phyloP scores from a whole-genome alignment of 2,888 invertebrate genomes.

The Carterocephalus palaemon region DNA sequence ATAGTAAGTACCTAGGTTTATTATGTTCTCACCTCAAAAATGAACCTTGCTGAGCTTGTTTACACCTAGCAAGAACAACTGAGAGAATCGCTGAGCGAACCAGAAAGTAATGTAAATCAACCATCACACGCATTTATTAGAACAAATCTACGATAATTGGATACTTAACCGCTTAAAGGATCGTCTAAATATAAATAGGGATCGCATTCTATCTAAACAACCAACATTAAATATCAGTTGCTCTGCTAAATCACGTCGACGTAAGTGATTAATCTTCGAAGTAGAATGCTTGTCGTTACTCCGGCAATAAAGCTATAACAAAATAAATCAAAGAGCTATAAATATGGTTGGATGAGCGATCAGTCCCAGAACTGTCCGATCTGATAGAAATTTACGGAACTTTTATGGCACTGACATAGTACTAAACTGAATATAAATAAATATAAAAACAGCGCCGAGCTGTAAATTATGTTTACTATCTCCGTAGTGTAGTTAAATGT shows the following conservation, averaged over 20 bases:
- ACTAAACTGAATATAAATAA: slow-evolving; percentile 63
- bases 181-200: slow-evolving; percentile 67
- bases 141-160: slow-evolving; percentile 47
- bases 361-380: slow-evolving; percentile 67
- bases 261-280: slow-evolving; percentile 73
- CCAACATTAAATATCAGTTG: slow-evolving; percentile 74
- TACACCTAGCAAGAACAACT: slow-evolving; percentile 1
- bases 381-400: slow-evolving; percentile 67
- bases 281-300: slow-evolving; percentile 76
- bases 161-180: slow-evolving; percentile 57
- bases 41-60: neutral
- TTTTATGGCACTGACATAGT: slow-evolving; percentile 63
- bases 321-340: slow-evolving; percentile 77
- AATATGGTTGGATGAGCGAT: slow-evolving; percentile 72
- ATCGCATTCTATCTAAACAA: slow-evolving; percentile 70
- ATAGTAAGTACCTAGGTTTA: too few species aligned
- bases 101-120: slow-evolving; percentile 16
- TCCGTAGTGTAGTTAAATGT: slow-evolving; percentile 43
- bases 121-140: slow-evolving; percentile 26
- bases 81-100: neutral
- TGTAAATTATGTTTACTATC: slow-evolving; percentile 70
- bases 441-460: slow-evolving; percentile 58
- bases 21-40: too few species aligned
- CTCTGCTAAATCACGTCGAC: slow-evolving; percentile 77
- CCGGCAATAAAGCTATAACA: slow-evolving; percentile 76